phyloP scores from a whole-genome alignment of 2,797 vertebrate genomes.

The Danionella dracula region DNA sequence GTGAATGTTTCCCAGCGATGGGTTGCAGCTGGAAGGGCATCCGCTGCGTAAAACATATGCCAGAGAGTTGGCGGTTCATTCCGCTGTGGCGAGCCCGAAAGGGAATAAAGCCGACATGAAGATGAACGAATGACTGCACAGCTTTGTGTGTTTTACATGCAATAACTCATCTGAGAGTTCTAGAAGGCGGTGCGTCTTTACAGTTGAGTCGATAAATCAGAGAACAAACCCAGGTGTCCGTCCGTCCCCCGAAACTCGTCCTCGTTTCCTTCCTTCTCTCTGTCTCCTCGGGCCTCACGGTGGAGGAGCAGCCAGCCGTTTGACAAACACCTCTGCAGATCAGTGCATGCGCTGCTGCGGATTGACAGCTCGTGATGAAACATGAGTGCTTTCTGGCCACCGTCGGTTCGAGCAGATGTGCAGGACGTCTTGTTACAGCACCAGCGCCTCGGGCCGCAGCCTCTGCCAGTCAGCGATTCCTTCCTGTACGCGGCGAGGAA shows the following conservation, averaged over 20 bases:
- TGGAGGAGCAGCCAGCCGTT: not conserved
- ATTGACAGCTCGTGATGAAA: slow-evolving; percentile 62
- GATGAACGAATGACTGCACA: too few species aligned
- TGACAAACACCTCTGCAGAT: slow-evolving; percentile 33
- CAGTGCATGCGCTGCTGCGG: slow-evolving; percentile 34
- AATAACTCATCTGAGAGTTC: too few species aligned
- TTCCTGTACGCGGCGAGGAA: slow-evolving; percentile 27
- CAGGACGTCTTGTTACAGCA: slow-evolving; percentile 42
- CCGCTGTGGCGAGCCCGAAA: too few species aligned
- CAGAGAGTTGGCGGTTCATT: too few species aligned
- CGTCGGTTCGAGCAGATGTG: slow-evolving; percentile 57
- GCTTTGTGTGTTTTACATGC: too few species aligned
- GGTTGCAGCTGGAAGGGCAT: too few species aligned
- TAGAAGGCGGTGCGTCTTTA: slow-evolving; percentile 15
- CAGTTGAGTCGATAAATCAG: slow-evolving; percentile 23
- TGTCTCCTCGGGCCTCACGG: slow-evolving; percentile 30
- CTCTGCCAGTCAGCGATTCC: slow-evolving; percentile 37
- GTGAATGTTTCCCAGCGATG: too few species aligned
- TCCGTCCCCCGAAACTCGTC: slow-evolving; percentile 1
- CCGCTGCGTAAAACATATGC: too few species aligned
- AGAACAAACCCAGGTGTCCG: slow-evolving; percentile 12
- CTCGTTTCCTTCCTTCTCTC: not conserved
- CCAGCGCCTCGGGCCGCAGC: slow-evolving; percentile 25
- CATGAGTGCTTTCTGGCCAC: slow-evolving; percentile 58
- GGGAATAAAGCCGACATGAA: too few species aligned